A percentile compares a stretch with the other conserved stretches of the same genome.
These are phyloP conservation scores for Entomobrya multifasciata DNA, from an alignment of 2,888 invertebrate species.

Conservation along the genomic window DNA sequence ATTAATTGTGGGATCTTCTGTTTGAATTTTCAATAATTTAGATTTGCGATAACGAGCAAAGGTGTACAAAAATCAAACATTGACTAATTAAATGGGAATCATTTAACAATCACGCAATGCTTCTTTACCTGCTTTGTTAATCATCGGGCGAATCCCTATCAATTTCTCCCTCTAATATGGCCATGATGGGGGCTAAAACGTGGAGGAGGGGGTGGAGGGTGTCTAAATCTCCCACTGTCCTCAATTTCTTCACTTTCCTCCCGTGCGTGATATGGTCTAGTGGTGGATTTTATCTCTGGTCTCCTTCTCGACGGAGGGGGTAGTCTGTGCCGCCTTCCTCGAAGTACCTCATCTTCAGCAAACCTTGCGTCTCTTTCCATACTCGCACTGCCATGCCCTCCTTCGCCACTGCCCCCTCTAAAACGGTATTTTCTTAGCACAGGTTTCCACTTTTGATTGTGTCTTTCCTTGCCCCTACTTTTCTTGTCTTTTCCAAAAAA, in stretches of 20 bases:
- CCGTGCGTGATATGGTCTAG: constrained; percentile 42
- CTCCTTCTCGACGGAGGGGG: constrained; percentile 48
- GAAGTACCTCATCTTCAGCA: neutral
- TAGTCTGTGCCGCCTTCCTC: neutral
- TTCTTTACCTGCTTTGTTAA: no score
- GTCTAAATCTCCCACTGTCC: neutral
- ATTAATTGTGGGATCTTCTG: no score
- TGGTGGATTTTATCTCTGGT: constrained; percentile 11
- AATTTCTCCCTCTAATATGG: no score
- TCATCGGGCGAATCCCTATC: no score
- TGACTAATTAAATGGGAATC: no score
- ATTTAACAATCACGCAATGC: no score
- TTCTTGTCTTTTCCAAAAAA: constrained; percentile 43
- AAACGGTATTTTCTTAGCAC: constrained; percentile 12
- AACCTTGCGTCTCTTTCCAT: constrained; percentile 39
- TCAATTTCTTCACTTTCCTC: constrained; percentile 20
- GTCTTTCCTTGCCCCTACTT: neutral
- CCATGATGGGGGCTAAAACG: neutral
- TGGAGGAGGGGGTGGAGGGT: neutral
- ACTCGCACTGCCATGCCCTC: constrained; percentile 45
- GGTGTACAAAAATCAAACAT: no score
- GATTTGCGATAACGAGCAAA: no score
- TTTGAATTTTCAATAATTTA: no score
- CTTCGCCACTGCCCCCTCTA: constrained; percentile 4
- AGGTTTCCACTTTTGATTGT: constrained; percentile 20